Base-by-base conservation (phyloP, 2,797 vertebrate species). In the Craterocephalus amniculus region DNA sequence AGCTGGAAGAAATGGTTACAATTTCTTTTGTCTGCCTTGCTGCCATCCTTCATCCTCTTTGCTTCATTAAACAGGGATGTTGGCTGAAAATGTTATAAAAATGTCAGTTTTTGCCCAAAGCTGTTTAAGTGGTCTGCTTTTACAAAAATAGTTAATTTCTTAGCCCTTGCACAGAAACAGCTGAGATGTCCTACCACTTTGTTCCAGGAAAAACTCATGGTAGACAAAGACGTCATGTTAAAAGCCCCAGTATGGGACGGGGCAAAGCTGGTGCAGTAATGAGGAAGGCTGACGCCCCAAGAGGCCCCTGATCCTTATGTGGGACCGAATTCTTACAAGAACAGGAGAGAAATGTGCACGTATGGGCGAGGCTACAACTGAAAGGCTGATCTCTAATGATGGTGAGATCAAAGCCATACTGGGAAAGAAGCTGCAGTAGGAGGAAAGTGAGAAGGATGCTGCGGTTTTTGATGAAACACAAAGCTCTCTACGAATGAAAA, bases 401-500 rank as follows among this genome's bases (percentile, higher is more conserved):
- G 26, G 49, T 6, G 36, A 71, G 65, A 78, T 78, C 54, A 76
- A 75, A 72, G 66, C 60, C 36, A 29, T 22, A n/a, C 32, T 14
- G 40, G 4, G 32, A 36, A 65, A 58, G 43, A 63, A 22, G 65
- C 43, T 52, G 60, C 45, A 77, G 48, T 13, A 59, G 38, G 49
- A 63, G 11, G n/a, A 11, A 76, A 51, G 64, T 20, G 29, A 57
- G 40, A 67, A 12, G 9, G 40, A 57, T 31, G 3, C 12, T 66
- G 67, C 6, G 31, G 0, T 14, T 72, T 56, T 32, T 77, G 63
- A 27, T 67, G 65, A 83, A 83, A 74, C 24, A 2, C 26, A 60
- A 66, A 66, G n/a, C 67, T 72, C 20, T 24, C 38, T 32, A 20
- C 18, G 22, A 59, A 40, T 82, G 73, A 77, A 83, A 82, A 60